These are phyloP conservation scores for Montipora sp. DNA, from an alignment of 64 coral and sea anemone species.

Conservation along the genomic window DNA sequence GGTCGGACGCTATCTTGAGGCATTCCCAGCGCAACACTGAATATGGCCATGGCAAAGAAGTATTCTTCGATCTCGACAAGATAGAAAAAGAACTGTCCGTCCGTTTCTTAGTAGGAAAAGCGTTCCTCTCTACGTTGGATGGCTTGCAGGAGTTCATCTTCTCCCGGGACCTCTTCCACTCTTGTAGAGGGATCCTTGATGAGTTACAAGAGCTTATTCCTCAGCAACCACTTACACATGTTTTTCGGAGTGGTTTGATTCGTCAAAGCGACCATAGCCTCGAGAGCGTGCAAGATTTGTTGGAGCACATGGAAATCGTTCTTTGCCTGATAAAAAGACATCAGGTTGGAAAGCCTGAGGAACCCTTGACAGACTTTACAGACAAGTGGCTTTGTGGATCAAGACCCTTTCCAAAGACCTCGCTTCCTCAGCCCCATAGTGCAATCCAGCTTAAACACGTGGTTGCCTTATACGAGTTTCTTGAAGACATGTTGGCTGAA, in stretches of 20 bases:
- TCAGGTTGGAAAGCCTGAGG: conserved; percentile 49
- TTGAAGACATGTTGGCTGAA: conserved; percentile 91
- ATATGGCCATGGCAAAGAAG: conserved; percentile 83
- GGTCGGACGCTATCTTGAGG: conserved; percentile 75
- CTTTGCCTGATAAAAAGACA: conserved; percentile 78
- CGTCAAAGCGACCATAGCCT: conserved; percentile 60
- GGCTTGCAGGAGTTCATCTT: conserved; percentile 81
- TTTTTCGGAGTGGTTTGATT: conserved; percentile 49
- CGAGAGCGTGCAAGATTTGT: conserved; percentile 67
- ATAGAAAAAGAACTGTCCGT: conserved; percentile 83
- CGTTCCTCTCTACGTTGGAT: conserved; percentile 59
- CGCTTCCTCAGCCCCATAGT: conserved; percentile 57
- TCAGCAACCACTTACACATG: conserved; percentile 53
- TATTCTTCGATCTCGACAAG: conserved; percentile 76
- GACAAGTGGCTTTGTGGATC: conserved; percentile 76
- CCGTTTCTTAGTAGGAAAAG: conserved; percentile 78
- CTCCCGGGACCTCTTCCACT: conserved; percentile 84
- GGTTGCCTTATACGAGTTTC: conserved; percentile 81
- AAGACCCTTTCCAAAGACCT: conserved; percentile 78
- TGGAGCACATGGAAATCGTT: conserved; percentile 87
- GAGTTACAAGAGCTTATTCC: conserved; percentile 78
- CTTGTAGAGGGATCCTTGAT: conserved; percentile 76
- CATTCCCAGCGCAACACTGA: conserved; percentile 82
- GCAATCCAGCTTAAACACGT: conserved; percentile 80
- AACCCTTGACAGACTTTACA: conserved; percentile 62